These are phyloP conservation scores for Neolamprologus falcicula DNA, from an alignment of 2,113 vertebrate species.

Conservation along the genomic window DNA sequence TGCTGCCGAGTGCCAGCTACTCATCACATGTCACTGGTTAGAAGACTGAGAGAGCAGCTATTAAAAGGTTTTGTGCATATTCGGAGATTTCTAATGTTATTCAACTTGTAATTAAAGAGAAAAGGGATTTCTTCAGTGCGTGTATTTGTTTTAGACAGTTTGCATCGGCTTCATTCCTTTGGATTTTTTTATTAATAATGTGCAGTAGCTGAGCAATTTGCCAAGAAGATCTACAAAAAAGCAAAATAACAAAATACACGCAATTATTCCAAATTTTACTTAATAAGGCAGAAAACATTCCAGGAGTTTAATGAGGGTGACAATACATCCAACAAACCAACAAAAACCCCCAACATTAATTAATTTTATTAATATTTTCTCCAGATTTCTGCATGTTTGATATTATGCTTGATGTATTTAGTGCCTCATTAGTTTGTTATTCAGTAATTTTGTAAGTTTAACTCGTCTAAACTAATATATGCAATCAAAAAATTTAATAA, in stretches of 20 bases:
- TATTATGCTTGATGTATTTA: not conserved
- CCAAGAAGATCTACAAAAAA: not conserved
- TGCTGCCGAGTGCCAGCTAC: not conserved
- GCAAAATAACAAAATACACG: not conserved
- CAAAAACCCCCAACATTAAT: rapidly evolving
- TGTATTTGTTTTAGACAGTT: not conserved
- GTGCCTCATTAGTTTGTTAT: not conserved
- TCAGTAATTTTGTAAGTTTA: not conserved
- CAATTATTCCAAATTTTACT: not conserved
- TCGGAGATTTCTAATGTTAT: not conserved
- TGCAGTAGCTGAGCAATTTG: not conserved
- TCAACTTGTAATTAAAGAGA: not conserved
- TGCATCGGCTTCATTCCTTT: not conserved
- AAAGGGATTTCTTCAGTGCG: not conserved
- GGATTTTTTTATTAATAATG: not conserved
- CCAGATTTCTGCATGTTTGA: not conserved
- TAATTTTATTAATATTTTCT: not conserved
- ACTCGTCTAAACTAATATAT: rapidly evolving
- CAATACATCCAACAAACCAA: not conserved
- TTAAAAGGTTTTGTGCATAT: not conserved
- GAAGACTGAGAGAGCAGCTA: not conserved
- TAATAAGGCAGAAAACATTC: not conserved
- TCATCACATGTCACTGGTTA: not conserved
- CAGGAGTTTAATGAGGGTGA: not conserved
- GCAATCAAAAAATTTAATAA: not conserved